A percentile compares a stretch with the other conserved stretches of the same genome.
Evolutionary conservation across 2,797 vertebrate genomes (phyloP).

Genomic region (Brachyrhaphis roseni): DNA sequence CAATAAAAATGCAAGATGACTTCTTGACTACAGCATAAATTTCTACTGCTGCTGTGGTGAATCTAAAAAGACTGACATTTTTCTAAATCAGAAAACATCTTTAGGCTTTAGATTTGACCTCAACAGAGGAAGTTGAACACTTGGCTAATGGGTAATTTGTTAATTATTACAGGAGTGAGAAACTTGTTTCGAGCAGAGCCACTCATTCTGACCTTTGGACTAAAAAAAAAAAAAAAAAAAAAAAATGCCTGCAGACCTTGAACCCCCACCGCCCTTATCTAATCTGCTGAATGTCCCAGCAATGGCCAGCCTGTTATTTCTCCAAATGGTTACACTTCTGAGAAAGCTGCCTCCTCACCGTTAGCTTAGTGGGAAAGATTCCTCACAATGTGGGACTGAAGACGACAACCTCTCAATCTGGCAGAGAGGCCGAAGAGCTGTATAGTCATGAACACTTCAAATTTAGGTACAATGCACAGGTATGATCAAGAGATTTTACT

Average conservation of each 20-base stretch:
- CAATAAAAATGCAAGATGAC: background rate
- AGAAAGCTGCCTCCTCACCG: conserved; percentile 29
- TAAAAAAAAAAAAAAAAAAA: conserved; percentile 31
- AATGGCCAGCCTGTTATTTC: conserved; percentile 69
- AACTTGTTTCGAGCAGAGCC: conserved; percentile 29
- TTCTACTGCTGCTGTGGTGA: background rate
- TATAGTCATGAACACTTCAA: conserved; percentile 64
- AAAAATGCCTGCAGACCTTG: conserved; percentile 31
- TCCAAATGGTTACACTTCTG: conserved; percentile 47
- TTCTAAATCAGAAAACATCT: background rate
- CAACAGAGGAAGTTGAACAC: conserved; percentile 32
- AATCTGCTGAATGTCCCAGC: conserved; percentile 66
- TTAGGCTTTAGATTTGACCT: conserved; percentile 33
- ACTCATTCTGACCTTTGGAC: conserved; percentile 57
- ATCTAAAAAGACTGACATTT: background rate
- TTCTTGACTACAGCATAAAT: background rate
- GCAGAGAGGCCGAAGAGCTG: conserved; percentile 49
- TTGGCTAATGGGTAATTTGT: conserved; percentile 52
- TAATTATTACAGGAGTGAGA: conserved; percentile 67
- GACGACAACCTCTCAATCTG: conserved; percentile 32
- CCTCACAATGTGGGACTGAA: conserved; percentile 35
- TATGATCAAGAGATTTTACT: conserved; percentile 42
- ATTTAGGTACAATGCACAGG: conserved; percentile 64
- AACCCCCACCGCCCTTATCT: conserved; percentile 58
- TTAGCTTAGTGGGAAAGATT: conserved; percentile 17